Base-by-base conservation (phyloP, 2,113 vertebrate species). In the Ctenodactylus gundi region DNA sequence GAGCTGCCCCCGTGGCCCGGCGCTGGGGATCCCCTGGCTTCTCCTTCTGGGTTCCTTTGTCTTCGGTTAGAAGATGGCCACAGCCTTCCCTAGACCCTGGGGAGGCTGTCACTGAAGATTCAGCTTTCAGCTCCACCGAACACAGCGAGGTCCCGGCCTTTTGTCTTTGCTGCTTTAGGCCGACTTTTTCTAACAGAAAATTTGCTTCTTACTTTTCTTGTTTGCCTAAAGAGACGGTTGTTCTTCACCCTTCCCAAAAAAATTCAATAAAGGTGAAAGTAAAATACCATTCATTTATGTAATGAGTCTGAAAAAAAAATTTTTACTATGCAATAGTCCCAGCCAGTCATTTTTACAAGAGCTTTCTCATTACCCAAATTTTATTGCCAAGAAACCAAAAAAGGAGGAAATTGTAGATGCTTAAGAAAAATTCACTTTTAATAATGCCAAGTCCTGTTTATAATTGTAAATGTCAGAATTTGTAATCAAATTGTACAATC, bases 281-380 rank as follows among this genome's bases (percentile, higher is more conserved):
- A 92, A 93, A 95, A 97, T 95, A 87, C 67, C 86, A 94, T 93
- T 88, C 90, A 95, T 96, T 94, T 92, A 95, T 95, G 86, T 94
- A 94, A 95, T 78, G 78, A 95, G 85, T 85, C 90, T 88, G 39
- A 95, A 93, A 95, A 95, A 93, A 95, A 90, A 94, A 84, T 53
- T 76, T 97, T 97, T 97, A 97, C 87, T 94, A 70, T 95, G 82
- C 86, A 90, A 9, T 75, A 90, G 93, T 83, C 44, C 57, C 83
- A 91, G 95, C 88, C 77, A 94, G 73, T 68, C 46, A 2, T 75
- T 95, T 96, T 96, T 92, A 97, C 75, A 97, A 97, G 89, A 88
- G 25, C 83, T 86, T 88, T 97, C 91, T 93, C 91, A 86, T 94
- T 95, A 96, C 86, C 64, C 85, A 92, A 51, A 93, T 94, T 96